phyloP scores from a whole-genome alignment of 1,140 invertebrate species.

The Mizuhopecten yessoensis region DNA sequence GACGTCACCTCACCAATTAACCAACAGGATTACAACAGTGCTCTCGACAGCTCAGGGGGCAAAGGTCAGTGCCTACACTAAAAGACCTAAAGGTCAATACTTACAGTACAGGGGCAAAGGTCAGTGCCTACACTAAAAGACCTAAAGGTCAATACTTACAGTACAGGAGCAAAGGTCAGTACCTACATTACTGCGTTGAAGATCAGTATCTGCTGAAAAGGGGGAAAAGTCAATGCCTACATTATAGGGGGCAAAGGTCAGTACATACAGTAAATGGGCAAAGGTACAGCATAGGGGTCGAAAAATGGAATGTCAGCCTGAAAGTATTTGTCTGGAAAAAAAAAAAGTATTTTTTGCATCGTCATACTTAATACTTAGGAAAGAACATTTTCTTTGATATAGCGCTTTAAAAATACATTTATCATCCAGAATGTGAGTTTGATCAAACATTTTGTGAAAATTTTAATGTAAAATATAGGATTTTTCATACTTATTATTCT shows the following conservation, averaged over 20 bases:
- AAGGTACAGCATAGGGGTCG: too few relatives aligned
- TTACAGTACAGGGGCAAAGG: background rate
- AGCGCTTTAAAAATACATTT: too few relatives aligned
- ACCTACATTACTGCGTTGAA: background rate
- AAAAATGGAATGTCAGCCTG: too few relatives aligned
- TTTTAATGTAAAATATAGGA: too few relatives aligned
- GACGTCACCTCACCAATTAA: conserved; percentile 83
- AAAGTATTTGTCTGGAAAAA: too few relatives aligned
- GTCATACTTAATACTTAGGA: too few relatives aligned
- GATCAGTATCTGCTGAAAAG: too few relatives aligned
- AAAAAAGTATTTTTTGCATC: too few relatives aligned
- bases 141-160: background rate
- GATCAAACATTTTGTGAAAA: too few relatives aligned
- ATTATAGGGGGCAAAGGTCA: conserved; percentile 9
- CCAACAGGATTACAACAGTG: conserved; percentile 76
- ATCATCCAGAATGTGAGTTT: too few relatives aligned
- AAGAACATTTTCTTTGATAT: too few relatives aligned
- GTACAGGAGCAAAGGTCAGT: background rate
- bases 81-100: background rate
- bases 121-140: background rate
- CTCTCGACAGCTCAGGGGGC: conserved; percentile 77
- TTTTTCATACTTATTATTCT: too few relatives aligned
- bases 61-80: conserved; percentile 68
- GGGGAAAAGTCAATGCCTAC: background rate
- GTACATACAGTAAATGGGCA: background rate